Base-by-base conservation (phyloP, 2,888 invertebrate genomes). In the Opisthograptis luteolata region DNA sequence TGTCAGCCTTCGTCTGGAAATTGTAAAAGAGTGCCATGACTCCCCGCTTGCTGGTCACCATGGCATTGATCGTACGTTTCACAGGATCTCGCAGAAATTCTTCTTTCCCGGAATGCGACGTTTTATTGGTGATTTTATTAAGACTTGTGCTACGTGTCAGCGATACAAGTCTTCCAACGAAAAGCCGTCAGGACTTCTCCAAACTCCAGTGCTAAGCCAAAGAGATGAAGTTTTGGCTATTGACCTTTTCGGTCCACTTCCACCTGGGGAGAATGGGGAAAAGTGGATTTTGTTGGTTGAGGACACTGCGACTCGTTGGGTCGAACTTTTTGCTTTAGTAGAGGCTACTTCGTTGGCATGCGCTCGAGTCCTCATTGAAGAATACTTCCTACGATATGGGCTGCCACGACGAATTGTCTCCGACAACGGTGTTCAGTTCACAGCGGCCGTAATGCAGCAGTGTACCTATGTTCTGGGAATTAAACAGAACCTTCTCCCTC, bases 351-450 rank as follows among this genome's bases (percentile, higher is more conserved):
- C 58, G n/a, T n/a, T n/a, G n/a, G n/a, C n/a, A n/a, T n/a, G n/a
- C n/a, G n/a, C n/a, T n/a, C n/a, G n/a, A n/a, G n/a, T n/a, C 64
- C 0, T 30, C 62, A 8, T 4, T 5, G 0, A 57, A 62, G 0
- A 56, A 63, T 0, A 60, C 54, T 4, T 54, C 58, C 20, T 67
- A 0, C 41, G 66, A 0, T 67, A 55, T 28, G 67, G 66, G 20
- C 17, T 66, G 2, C 62, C 62, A 1, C 56, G 66, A 0, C 30
- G 63, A 1, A 8, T 66, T 1, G 46, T 64, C 2, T 62, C 62
- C 0, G 65, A 67, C 15, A 67, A 66, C 20, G 66, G 66, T 0
- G 35, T 45, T 0, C 68, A 70, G 12, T 70, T 70, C 44, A 49
- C 67, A 0, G 40, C 63, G 0, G 59, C 52, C 0, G 58, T 55